These are phyloP conservation scores for Anorthoa munda DNA, from an alignment of 2,888 invertebrate genomes.

Conservation along the genomic window DNA sequence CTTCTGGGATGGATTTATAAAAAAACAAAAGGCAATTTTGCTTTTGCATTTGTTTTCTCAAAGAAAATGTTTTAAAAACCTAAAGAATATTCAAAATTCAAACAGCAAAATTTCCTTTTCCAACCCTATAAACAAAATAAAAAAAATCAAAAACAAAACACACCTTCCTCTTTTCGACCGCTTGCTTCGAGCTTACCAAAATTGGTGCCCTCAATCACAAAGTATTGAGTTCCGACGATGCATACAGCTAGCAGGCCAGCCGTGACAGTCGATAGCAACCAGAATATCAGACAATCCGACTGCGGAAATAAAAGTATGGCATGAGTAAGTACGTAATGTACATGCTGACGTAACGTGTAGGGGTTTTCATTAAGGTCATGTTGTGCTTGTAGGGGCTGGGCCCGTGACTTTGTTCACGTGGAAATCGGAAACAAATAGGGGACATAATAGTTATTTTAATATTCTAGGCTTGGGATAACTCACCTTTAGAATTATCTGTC, in stretches of 20 bases:
- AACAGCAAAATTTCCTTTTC: slow-evolving; percentile 53
- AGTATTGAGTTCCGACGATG: slow-evolving; percentile 92
- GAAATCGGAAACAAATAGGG: not conserved
- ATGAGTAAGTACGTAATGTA: slow-evolving; percentile 14
- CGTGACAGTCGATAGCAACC: slow-evolving; percentile 92
- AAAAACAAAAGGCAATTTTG: slow-evolving; percentile 53
- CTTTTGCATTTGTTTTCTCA: slow-evolving; percentile 45
- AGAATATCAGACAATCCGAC: slow-evolving; percentile 92
- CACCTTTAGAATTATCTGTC: not conserved
- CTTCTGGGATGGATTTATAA: not conserved
- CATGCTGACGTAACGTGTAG: not conserved
- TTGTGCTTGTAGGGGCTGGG: not conserved
- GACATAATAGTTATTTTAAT: slow-evolving; percentile 1
- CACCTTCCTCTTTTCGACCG: slow-evolving; percentile 88
- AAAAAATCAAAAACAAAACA: slow-evolving; percentile 79
- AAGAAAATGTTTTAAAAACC: not conserved
- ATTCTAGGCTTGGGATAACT: not conserved
- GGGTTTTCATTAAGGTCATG: slow-evolving; percentile 12
- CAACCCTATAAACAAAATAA: slow-evolving; percentile 55
- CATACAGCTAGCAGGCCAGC: slow-evolving; percentile 92
- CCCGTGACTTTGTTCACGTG: not conserved
- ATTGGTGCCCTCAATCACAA: slow-evolving; percentile 92
- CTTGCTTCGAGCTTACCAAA: slow-evolving; percentile 89
- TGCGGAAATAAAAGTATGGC: slow-evolving; percentile 75
- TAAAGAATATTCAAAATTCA: not conserved